Conservation (phyloP, 2,113 vertebrate genomes). For the Polypterus senegalus region DNA sequence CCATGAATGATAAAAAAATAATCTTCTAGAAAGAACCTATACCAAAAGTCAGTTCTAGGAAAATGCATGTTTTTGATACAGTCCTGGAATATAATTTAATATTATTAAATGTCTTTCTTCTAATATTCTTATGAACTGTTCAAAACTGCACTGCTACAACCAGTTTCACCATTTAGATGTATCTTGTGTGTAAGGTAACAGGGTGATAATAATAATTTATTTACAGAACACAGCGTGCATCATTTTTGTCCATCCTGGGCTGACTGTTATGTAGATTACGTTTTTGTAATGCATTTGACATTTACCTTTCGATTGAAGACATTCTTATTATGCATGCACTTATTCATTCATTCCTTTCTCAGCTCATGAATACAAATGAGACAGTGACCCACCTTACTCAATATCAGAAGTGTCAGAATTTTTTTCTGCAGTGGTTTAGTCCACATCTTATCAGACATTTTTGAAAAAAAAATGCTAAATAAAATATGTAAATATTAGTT, state of each 20-base stretch:
- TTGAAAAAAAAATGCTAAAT: no score
- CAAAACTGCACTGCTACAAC: no score
- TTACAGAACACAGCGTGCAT: slow-evolving; percentile 4
- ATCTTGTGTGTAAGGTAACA: no score
- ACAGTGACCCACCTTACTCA: slow-evolving; percentile 34
- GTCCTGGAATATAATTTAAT: no score
- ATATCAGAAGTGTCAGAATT: slow-evolving; percentile 28
- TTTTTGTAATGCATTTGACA: slow-evolving; percentile 39
- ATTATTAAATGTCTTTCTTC: no score
- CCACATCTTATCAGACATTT: slow-evolving; percentile 37
- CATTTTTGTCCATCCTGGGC: slow-evolving; percentile 1
- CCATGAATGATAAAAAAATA: no score
- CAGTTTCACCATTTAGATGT: no score
- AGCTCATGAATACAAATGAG: slow-evolving; percentile 19
- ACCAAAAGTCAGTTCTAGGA: no score
- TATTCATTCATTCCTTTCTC: slow-evolving; percentile 41
- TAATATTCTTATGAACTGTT: no score
- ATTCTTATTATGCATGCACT: slow-evolving; percentile 49
- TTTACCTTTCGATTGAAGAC: slow-evolving; percentile 39
- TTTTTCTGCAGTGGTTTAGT: slow-evolving; percentile 29
- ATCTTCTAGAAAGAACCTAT: no score
- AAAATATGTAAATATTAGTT: no score
- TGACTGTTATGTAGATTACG: slow-evolving; percentile 21
- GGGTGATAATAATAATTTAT: background rate
- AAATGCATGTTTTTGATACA: no score